Conservation (phyloP, 2,888 invertebrate genomes). For the Drosophila nr. perissopoda region DNA sequence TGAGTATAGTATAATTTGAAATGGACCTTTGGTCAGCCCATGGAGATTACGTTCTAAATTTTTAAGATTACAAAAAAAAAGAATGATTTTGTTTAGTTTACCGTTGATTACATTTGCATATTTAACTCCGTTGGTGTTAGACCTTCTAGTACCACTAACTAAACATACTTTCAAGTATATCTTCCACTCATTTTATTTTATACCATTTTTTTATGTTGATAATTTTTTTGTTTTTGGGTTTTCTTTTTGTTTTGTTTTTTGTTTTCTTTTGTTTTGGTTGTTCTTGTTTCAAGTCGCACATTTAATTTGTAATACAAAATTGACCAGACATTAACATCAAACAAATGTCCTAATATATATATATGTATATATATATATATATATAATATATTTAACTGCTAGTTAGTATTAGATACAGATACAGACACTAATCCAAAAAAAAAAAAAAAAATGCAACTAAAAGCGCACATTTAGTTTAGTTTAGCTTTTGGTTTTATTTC, state of each 20-base stretch:
- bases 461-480: constrained; percentile 43
- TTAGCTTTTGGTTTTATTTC: constrained; percentile 14
- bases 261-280: constrained; percentile 3
- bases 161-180: constrained; percentile 40
- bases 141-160: constrained; percentile 54
- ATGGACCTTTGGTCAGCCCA: constrained; percentile 27
- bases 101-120: constrained; percentile 64
- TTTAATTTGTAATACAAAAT: constrained; percentile 58
- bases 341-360: constrained; percentile 58
- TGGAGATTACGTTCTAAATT: constrained; percentile 40
- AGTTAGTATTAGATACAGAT: constrained; percentile 74
- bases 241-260: not conserved
- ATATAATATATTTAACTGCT: constrained; percentile 45
- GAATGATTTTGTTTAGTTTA: constrained; percentile 36
- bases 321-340: constrained; percentile 71
- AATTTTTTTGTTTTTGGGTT: not conserved
- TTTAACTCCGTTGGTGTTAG: constrained; percentile 59
- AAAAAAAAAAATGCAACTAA: constrained; percentile 45
- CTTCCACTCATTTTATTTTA: not conserved
- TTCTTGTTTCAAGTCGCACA: constrained; percentile 3
- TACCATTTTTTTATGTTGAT: not conserved
- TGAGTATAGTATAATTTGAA: constrained; percentile 38
- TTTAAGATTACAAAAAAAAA: constrained; percentile 55
- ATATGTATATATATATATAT: constrained; percentile 26
- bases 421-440: constrained; percentile 34